A percentile compares a stretch with the other conserved stretches of the same genome.
phyloP scores from a whole-genome alignment of 1,140 invertebrate species.

The Oryctes rhinoceros region DNA sequence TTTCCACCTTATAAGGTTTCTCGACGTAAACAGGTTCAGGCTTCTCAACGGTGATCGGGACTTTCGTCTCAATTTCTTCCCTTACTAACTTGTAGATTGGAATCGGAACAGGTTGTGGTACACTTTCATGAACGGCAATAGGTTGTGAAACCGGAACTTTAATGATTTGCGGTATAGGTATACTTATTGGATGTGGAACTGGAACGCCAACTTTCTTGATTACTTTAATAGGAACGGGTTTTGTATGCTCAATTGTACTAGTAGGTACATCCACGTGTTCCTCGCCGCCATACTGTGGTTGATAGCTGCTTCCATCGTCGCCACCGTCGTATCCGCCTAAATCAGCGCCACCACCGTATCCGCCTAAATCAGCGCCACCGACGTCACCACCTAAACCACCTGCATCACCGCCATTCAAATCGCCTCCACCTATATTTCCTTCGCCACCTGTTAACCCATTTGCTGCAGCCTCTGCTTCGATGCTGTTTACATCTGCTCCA shows the following conservation, averaged over 20 bases:
- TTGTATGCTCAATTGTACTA: constrained; percentile 70
- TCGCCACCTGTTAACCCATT: constrained; percentile 46
- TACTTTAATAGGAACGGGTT: constrained; percentile 77
- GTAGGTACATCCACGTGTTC: constrained; percentile 60
- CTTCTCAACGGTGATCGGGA: constrained; percentile 79
- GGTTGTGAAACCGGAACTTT: constrained; percentile 78
- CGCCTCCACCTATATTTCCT: constrained; percentile 4
- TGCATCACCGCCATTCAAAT: not conserved
- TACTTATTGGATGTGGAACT: constrained; percentile 77
- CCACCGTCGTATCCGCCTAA: constrained; percentile 22
- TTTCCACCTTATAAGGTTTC: constrained; percentile 78
- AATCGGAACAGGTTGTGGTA: constrained; percentile 77
- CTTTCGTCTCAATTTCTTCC: constrained; percentile 74
- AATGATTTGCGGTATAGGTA: constrained; percentile 76
- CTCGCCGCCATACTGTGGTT: constrained; percentile 37
- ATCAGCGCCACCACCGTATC: constrained; percentile 19
- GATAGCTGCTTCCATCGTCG: constrained; percentile 1
- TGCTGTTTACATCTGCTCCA: constrained; percentile 43
- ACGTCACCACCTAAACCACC: constrained; percentile 47
- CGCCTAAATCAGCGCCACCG: constrained; percentile 11
- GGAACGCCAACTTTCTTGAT: constrained; percentile 79
- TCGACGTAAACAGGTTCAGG: constrained; percentile 78
- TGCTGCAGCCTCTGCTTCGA: constrained; percentile 50
- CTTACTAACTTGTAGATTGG: constrained; percentile 75
- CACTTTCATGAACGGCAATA: constrained; percentile 74